Evolutionary conservation across 2,113 vertebrate species (phyloP), one percentile per base, ranked within the genome.

Genomic region (Cisticola juncidis): DNA sequence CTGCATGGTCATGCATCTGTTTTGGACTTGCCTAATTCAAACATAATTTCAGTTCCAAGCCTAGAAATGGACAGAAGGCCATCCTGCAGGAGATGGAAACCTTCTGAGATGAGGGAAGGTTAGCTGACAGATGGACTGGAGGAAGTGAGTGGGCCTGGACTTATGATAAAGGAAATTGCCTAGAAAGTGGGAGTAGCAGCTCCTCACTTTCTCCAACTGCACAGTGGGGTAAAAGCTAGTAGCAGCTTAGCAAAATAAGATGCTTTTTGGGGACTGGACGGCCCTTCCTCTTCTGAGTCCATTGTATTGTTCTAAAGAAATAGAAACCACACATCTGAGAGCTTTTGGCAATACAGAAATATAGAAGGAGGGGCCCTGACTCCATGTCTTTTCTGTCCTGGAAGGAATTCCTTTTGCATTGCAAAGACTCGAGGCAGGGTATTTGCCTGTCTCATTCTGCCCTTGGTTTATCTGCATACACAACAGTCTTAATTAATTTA

Each of bases 61-160:
- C 33, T 71, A 87, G 62, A 90, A 85, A 66, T 84, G 91, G 56
- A 90, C 96, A 95, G 92, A 97, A 96, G 82, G 81, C 72, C 79
- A 44, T 93, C 47, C 94, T 93, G 85, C 93, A 88, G 90, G 94
- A 88, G 79, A 79, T 92, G 61, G 62, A 96, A 95, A 68, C 76
- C 85, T 84, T 89, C 71, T 77, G 90, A 93, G 71, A 81, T 81
- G 64, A 40, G 64, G 79, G 88, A 86, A 88, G 68, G 82, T 91
- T 95, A 81, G 79, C 48, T 96, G 72, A 93, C 95, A 96, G 94
- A 95, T 96, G 93, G 96, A 81, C 68, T 74, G 94, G 56, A 94
- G 90, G 93, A 96, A 96, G 79, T 60, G 90, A 81, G 80, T 90
- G 76, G 69, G 82, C 65, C 45, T 94, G 61, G 80, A 36, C 92